Conservation (phyloP, 37 sponge, comb jelly and placozoan species). For the Mnemiopsis leidyi region DNA sequence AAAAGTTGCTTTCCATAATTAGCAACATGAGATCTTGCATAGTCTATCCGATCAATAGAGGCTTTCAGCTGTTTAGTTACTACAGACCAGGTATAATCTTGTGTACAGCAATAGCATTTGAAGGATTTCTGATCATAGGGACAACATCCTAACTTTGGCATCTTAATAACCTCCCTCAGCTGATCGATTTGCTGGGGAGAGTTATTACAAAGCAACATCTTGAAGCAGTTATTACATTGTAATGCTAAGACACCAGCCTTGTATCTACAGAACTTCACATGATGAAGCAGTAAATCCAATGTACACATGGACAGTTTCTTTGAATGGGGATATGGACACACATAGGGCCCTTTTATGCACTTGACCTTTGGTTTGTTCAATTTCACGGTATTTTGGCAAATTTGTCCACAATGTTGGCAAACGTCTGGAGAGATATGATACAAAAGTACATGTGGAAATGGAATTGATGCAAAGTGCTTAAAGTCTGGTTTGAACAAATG, state of each 20-base stretch:
- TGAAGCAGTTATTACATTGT: slow-evolving; percentile 24
- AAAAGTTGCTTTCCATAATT: neutral
- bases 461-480: neutral
- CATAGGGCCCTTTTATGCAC: neutral
- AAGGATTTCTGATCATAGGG: neutral
- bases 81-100: neutral
- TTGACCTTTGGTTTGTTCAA: neutral
- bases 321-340: neutral
- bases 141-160: neutral
- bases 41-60: neutral
- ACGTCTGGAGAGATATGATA: neutral
- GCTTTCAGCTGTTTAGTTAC: neutral
- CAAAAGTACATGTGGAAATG: neutral
- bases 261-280: neutral
- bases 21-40: neutral
- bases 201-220: slow-evolving; percentile 14
- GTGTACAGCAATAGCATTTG: slow-evolving; percentile 2
- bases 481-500: neutral
- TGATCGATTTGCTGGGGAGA: neutral
- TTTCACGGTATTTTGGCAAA: neutral
- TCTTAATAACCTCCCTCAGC: neutral
- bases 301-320: neutral
- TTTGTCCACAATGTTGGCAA: neutral
- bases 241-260: neutral
- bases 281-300: neutral